Evolutionary conservation across 2,797 vertebrate genomes (phyloP), one percentile per base, ranked within the genome.

Genomic region (Falco columbarius): DNA sequence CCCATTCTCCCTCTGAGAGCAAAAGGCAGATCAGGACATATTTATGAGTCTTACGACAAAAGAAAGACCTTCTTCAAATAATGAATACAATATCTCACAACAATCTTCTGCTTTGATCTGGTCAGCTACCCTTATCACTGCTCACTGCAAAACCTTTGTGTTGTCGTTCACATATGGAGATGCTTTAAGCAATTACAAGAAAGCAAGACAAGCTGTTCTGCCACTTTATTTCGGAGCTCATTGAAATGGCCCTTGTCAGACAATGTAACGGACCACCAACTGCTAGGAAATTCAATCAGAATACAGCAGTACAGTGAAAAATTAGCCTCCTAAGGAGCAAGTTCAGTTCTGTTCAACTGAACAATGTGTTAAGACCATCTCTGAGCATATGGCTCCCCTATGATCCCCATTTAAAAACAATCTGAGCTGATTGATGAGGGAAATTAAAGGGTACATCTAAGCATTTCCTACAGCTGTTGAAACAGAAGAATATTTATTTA

Each of bases 381-480:
- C 81, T 77, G 77, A 94, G 86, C 96, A 96, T 95, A 95, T 74
- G 95, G 94, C 63, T 88, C 72, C 77, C 61, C 91, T 67, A 12
- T 54, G 84, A 89, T 92, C 74, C 47, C 61, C 95, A 89, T 95
- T 91, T 96, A 81, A 97, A 96, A 97, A 30, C 94, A 67, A 85
- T 96, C 81, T n/a, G 11, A 94, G 7, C 74, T 94, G 91, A 96
- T 27, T 4, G 61, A 97, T 96, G 92, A 49, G 47, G 71, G 68
- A 51, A 93, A 95, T 95, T 92, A 94, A 87, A 86, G 81, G n/a
- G 44, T 32, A 74, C 34, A 71, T 73, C 40, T 61, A 36, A 93
- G 67, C 49, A 62, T 68, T 85, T 66, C 49, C 89, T 71, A 56
- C 84, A 92, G 89, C 92, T 96, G 89, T 56, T 85, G 74, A 59